These are phyloP conservation scores for Cheilosia vernalis DNA, from an alignment of 2,888 invertebrate genomes.

Conservation along the genomic window DNA sequence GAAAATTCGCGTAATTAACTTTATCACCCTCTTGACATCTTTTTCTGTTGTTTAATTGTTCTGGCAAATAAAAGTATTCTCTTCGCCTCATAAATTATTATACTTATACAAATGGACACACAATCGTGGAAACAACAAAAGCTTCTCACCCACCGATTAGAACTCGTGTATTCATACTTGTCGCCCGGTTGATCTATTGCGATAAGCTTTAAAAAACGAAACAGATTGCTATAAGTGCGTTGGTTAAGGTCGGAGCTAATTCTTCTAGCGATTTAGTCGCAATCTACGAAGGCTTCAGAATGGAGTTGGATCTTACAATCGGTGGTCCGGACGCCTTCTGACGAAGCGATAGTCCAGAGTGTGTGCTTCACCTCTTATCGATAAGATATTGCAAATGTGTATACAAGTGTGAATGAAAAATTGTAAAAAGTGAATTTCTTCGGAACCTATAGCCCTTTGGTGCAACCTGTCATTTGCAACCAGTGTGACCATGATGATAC, in stretches of 20 bases:
- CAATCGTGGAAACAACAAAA: constrained; percentile 38
- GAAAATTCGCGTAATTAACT: constrained; percentile 4
- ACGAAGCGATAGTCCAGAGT: neutral
- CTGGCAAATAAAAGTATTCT: neutral
- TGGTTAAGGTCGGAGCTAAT: constrained; percentile 4
- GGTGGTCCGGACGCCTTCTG: constrained; percentile 44
- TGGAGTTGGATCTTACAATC: constrained; percentile 65
- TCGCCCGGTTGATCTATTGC: constrained; percentile 38
- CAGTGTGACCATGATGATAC: neutral
- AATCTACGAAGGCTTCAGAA: constrained; percentile 42
- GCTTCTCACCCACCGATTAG: constrained; percentile 46
- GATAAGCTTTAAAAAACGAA: constrained; percentile 46
- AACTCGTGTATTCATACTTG: too few relatives aligned
- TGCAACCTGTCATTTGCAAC: neutral
- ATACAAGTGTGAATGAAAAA: neutral
- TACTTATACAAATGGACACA: neutral
- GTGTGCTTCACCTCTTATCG: neutral
- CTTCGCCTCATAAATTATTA: neutral
- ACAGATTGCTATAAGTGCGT: constrained; percentile 19
- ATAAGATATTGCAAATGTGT: neutral
- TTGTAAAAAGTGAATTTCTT: neutral
- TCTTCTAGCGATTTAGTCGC: constrained; percentile 41
- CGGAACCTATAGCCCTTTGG: neutral
- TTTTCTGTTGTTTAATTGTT: constrained; percentile 10
- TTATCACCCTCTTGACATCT: constrained; percentile 28